Evolutionary conservation across 1,140 invertebrate species (phyloP).

Genomic region (Pteromalus puparum): DNA sequence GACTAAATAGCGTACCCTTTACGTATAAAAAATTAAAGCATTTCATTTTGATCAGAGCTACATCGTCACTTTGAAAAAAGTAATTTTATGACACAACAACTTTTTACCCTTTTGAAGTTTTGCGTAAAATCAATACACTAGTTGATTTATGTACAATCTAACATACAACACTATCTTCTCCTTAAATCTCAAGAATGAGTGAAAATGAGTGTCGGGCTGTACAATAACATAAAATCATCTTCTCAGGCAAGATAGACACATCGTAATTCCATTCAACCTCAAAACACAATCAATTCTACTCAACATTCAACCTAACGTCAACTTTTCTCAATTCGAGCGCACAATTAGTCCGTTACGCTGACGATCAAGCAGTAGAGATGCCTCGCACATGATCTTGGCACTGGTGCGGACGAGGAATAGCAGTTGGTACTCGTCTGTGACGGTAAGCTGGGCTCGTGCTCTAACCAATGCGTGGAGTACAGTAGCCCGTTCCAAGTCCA

Average conservation of each 20-base stretch:
- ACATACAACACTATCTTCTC: too few relatives aligned
- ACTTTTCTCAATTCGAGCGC: not conserved
- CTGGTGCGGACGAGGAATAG: conserved; percentile 88
- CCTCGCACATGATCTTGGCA: conserved; percentile 86
- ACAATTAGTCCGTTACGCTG: conserved; percentile 61
- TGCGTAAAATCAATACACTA: too few relatives aligned
- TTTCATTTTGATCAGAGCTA: not conserved
- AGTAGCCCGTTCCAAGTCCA: conserved; percentile 88
- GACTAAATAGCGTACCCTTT: not conserved
- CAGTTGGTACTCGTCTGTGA: conserved; percentile 87
- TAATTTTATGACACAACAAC: not conserved
- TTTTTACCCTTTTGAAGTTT: not conserved
- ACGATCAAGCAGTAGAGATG: conserved; percentile 80
- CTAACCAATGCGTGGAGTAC: conserved; percentile 86
- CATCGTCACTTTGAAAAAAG: not conserved
- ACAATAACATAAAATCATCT: not conserved
- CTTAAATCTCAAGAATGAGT: too few relatives aligned
- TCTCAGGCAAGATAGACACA: not conserved
- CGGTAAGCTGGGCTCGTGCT: conserved; percentile 82
- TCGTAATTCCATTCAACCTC: too few relatives aligned
- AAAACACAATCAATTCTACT: not conserved
- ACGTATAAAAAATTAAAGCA: not conserved
- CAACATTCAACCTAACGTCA: not conserved
- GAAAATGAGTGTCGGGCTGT: not conserved
- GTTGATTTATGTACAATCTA: too few relatives aligned